These are phyloP conservation scores for Nettapus auritus DNA, from an alignment of 2,113 vertebrate species.

Conservation along the genomic window DNA sequence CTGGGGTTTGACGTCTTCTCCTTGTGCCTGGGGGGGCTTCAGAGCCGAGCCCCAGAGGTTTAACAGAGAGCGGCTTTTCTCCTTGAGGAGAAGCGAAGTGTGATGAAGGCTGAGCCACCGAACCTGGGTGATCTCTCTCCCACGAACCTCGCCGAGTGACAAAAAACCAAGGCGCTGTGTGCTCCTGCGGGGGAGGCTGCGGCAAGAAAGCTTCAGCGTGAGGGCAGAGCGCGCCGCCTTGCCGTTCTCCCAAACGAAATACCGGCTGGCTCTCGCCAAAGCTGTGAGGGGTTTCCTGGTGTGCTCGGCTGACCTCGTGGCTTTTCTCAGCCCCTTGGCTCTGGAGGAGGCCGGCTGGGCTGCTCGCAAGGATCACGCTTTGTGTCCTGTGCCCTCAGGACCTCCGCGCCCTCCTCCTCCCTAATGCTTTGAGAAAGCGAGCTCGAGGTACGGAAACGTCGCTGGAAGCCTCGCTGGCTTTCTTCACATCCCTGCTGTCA, in stretches of 20 bases:
- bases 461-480: not conserved
- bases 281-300: not conserved
- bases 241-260: not conserved
- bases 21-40: not conserved
- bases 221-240: not conserved
- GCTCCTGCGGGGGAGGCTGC: not conserved
- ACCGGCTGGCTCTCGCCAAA: not conserved
- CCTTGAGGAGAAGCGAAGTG: not conserved
- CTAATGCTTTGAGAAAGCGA: not conserved
- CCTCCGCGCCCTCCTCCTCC: not conserved
- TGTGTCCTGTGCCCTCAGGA: too few species aligned
- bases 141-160: not conserved
- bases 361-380: not conserved
- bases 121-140: not conserved
- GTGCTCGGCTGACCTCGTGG: not conserved
- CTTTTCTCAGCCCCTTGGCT: not conserved
- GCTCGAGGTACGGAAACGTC: not conserved
- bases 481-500: not conserved
- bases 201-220: not conserved
- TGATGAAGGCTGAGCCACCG: not conserved
- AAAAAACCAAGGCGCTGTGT: not conserved
- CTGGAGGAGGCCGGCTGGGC: accelerated
- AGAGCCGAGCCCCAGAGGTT: too few species aligned
- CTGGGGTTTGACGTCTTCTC: not conserved
- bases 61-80: not conserved